Percentiles rank a stretch among this genome's conserved stretches.
phyloP scores from a whole-genome alignment of 1,140 invertebrate species.

The Adelges cooleyi region DNA sequence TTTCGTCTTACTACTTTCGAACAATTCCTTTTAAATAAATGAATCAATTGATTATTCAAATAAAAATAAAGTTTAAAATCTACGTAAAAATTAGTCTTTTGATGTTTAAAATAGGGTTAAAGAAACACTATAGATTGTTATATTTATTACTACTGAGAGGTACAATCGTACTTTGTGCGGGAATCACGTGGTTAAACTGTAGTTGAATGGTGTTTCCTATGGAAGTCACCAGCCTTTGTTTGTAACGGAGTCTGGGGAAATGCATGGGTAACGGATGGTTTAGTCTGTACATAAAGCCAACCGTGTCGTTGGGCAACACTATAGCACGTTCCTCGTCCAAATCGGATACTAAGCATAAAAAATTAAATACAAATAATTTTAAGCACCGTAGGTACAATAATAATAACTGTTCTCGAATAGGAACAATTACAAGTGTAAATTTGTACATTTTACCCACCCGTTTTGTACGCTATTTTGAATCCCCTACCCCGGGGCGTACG shows the following conservation, averaged over 20 bases:
- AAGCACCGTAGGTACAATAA: background rate
- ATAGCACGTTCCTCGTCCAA: slow-evolving; percentile 20
- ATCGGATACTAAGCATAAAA: slow-evolving; percentile 1
- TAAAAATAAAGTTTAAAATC: no score
- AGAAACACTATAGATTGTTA: no score
- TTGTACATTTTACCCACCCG: slow-evolving; percentile 38
- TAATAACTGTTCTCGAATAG: no score
- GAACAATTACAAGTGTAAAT: no score
- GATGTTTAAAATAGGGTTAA: no score
- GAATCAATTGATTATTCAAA: no score
- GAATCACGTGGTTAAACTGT: slow-evolving; percentile 40
- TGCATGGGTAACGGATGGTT: slow-evolving; percentile 37
- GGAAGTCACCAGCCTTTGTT: slow-evolving; percentile 45
- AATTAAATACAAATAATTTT: background rate
- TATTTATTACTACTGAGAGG: no score
- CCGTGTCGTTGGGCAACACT: slow-evolving; percentile 27
- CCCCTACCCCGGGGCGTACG: slow-evolving; percentile 45
- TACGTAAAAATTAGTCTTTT: no score
- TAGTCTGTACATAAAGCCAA: slow-evolving; percentile 41
- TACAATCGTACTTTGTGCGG: slow-evolving; percentile 35
- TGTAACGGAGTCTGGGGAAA: slow-evolving; percentile 39
- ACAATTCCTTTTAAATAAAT: no score
- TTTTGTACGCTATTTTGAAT: slow-evolving; percentile 49
- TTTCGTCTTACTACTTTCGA: no score
- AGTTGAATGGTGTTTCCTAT: slow-evolving; percentile 46